Percentiles rank a stretch among this genome's conserved stretches.
phyloP scores from a whole-genome alignment of 2,888 invertebrate species.

The Rhagophthalmus giganteus region DNA sequence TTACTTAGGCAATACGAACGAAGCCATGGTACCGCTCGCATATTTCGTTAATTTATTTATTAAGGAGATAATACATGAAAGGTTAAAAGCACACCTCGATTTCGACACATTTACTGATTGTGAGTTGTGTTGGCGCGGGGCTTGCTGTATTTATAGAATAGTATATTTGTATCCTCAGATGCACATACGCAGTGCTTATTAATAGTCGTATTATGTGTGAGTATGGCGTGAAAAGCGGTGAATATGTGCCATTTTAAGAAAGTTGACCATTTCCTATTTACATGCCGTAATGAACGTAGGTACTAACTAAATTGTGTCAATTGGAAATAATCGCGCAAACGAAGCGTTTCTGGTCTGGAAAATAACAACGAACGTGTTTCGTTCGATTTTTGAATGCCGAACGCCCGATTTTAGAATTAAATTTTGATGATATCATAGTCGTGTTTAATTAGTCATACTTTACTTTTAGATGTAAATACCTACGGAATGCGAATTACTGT shows the following conservation, averaged over 20 bases:
- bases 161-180: slow-evolving; percentile 45
- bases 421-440: no score
- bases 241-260: not conserved
- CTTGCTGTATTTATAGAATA: slow-evolving; percentile 46
- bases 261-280: not conserved
- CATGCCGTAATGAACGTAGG: not conserved
- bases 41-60: slow-evolving; percentile 9
- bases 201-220: slow-evolving; percentile 39
- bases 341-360: no score
- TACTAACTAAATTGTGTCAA: not conserved
- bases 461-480: no score
- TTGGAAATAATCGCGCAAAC: not conserved
- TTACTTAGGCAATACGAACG: slow-evolving; percentile 8
- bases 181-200: slow-evolving; percentile 40
- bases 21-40: slow-evolving; percentile 1
- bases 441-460: no score
- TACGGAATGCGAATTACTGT: no score
- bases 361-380: no score
- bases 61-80: slow-evolving; percentile 5
- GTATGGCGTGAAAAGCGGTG: slow-evolving; percentile 6
- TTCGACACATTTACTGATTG: slow-evolving; percentile 22
- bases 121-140: slow-evolving; percentile 24
- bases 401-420: no score
- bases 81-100: slow-evolving; percentile 17
- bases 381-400: no score